Percentiles rank a stretch among this genome's conserved stretches.
These are phyloP conservation scores for Eurytoma californica DNA, from an alignment of 2,888 invertebrate species.

Conservation along the genomic window DNA sequence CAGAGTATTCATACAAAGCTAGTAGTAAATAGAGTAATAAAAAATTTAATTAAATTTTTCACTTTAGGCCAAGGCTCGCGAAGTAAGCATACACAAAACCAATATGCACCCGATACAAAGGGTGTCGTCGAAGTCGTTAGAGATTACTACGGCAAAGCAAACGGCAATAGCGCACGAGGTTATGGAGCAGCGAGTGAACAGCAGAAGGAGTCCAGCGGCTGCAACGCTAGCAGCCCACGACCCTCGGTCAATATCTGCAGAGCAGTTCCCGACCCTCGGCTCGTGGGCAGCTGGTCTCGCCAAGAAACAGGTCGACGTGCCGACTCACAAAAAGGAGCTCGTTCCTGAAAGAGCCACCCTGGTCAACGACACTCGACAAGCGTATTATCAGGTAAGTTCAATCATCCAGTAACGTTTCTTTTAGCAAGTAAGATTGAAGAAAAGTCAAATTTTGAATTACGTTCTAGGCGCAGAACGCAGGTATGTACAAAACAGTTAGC, in stretches of 20 bases:
- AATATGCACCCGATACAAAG: too few relatives aligned
- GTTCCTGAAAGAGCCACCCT: not conserved
- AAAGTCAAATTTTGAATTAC: not conserved
- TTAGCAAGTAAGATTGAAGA: not conserved
- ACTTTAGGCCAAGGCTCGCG: too few relatives aligned
- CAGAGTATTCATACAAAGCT: too few relatives aligned
- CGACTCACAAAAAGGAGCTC: not conserved
- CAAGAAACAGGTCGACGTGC: constrained; percentile 37
- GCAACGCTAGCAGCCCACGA: constrained; percentile 24
- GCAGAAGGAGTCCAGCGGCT: not conserved
- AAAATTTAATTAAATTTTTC: too few relatives aligned
- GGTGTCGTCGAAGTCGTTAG: too few relatives aligned
- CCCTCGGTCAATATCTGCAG: constrained; percentile 56
- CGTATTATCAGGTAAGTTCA: constrained; percentile 24
- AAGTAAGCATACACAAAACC: too few relatives aligned
- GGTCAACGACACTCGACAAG: not conserved
- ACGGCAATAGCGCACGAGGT: too few relatives aligned
- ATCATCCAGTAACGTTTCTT: not conserved
- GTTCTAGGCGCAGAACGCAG: not conserved
- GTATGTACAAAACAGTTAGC: not conserved
- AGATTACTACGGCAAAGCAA: too few relatives aligned
- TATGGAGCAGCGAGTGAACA: too few relatives aligned
- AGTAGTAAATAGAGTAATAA: too few relatives aligned
- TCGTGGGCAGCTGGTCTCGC: constrained; percentile 66
- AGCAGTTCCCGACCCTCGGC: constrained; percentile 69